Base-by-base conservation (phyloP, 2,888 invertebrate species). In the Lasioglossum zephyrum region DNA sequence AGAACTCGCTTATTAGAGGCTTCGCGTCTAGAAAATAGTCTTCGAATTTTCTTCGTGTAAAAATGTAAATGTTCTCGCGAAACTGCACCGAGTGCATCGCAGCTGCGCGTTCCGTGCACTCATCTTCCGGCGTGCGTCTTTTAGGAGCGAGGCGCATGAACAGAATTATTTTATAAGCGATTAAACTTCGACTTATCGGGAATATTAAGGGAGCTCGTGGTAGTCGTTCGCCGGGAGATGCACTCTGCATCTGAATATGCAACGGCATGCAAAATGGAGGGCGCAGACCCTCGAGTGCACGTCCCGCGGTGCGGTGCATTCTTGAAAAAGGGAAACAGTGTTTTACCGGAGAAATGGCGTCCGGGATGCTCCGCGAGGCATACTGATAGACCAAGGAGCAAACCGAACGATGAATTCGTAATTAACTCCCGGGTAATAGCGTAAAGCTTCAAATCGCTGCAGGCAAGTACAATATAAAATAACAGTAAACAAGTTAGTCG, bases 161-260 rank as follows among this genome's bases (percentile, higher is more conserved):
- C 73, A 41, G 53, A 31, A 73, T 81, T 57, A 77, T 84, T 77
- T 77, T 84, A 84, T 70, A 77, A 57, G 57, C 84, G 82, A 84
- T 81, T 73, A 81, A 84, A 80, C 80, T 82, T 81, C 77, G 73
- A 73, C 77, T 81, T 60, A 81, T 81, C 73, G 84, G 69, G 77
- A 66, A 57, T 57, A 47, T 73, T 77, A 31, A 39, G 31, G 31
- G 39, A 60, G 18, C 76, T 31, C 39, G 70, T 8, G 57, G 8
- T 53, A 49, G 41, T 73, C 63, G 76, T 83, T 76, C 76, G 81
- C 76, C n/a, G 41, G 60, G 60, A 36, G 80, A 80, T 63, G 82
- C 82, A 75, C 49, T 80, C 69, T 47, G 82, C 57, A 69, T 72
- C 60, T 57, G 70, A 57, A 82, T 72, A 63, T 60, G 39, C 69